A percentile compares a stretch with the other conserved stretches of the same genome.
Conservation (phyloP, 2,113 vertebrate genomes). For the Pungitius pungitius region DNA sequence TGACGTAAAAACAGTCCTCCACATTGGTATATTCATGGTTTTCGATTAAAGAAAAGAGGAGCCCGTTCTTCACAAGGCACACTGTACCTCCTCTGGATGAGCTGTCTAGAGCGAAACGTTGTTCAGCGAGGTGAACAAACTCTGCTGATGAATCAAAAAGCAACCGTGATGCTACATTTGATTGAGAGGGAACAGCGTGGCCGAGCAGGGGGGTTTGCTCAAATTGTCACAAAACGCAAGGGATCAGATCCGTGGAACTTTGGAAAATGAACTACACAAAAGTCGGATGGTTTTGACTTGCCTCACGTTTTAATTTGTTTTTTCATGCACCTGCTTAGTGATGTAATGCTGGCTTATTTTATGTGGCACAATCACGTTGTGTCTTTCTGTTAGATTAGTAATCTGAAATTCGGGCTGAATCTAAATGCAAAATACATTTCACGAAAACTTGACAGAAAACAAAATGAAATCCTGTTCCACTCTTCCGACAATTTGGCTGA, state of each 20-base stretch:
- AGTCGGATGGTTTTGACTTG: too few relatives aligned
- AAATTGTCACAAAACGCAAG: neutral
- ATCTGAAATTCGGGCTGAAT: neutral
- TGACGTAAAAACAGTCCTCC: neutral
- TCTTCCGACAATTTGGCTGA: neutral
- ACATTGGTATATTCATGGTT: neutral
- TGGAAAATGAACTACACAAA: too few relatives aligned
- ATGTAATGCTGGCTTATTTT: neutral
- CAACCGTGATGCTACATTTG: neutral
- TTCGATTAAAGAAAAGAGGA: neutral
- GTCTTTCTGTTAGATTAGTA: neutral
- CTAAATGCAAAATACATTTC: neutral
- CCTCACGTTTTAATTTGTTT: neutral
- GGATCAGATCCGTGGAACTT: too few relatives aligned
- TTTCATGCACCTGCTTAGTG: neutral
- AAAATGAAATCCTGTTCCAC: neutral
- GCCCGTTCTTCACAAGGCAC: neutral
- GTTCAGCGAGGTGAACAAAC: conserved; percentile 22
- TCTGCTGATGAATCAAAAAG: conserved; percentile 16
- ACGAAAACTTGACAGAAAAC: neutral
- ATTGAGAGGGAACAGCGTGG: neutral
- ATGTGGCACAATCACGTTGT: neutral
- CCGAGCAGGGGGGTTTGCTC: too few relatives aligned
- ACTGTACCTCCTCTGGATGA: conserved; percentile 5
- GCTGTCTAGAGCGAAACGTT: neutral